phyloP scores from a whole-genome alignment of 2,113 vertebrate genomes.

The Eptatretus burgeri region DNA sequence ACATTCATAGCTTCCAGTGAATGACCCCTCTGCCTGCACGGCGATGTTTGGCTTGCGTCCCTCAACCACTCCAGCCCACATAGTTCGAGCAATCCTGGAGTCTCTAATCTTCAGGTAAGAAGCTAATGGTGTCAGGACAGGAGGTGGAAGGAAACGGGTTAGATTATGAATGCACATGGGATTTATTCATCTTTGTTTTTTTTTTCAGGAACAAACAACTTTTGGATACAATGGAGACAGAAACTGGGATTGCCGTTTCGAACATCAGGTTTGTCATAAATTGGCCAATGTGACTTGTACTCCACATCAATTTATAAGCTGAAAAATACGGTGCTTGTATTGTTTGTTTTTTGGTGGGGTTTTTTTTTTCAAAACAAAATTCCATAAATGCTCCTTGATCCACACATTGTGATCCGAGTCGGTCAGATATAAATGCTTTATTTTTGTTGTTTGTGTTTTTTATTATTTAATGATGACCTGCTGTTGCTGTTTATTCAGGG shows the following conservation, averaged over 20 bases:
- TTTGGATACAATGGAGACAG: constrained; percentile 41
- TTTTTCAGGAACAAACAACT: constrained; percentile 54
- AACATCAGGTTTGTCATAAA: constrained; percentile 29
- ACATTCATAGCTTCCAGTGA: constrained; percentile 33
- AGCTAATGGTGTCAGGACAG: background rate
- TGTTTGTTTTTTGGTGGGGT: too few species aligned
- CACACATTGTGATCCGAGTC: too few species aligned
- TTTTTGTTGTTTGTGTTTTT: too few species aligned
- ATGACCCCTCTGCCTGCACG: constrained; percentile 48
- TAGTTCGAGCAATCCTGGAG: constrained; percentile 68
- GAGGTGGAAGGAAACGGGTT: constrained; percentile 3
- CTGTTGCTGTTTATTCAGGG: constrained; percentile 19
- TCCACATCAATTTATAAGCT: too few species aligned
- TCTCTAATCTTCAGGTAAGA: constrained; percentile 60
- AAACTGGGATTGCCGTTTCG: constrained; percentile 33
- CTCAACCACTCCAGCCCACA: constrained; percentile 46
- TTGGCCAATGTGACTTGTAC: too few species aligned
- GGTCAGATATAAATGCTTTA: too few species aligned
- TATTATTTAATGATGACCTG: too few species aligned
- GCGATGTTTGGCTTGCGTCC: constrained; percentile 68
- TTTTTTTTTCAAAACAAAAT: too few species aligned
- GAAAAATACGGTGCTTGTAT: too few species aligned
- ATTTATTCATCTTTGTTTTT: constrained; percentile 9
- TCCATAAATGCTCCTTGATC: too few species aligned
- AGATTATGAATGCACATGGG: background rate